Conservation (phyloP, 2,113 vertebrate genomes). For the Urocitellus parryii region DNA sequence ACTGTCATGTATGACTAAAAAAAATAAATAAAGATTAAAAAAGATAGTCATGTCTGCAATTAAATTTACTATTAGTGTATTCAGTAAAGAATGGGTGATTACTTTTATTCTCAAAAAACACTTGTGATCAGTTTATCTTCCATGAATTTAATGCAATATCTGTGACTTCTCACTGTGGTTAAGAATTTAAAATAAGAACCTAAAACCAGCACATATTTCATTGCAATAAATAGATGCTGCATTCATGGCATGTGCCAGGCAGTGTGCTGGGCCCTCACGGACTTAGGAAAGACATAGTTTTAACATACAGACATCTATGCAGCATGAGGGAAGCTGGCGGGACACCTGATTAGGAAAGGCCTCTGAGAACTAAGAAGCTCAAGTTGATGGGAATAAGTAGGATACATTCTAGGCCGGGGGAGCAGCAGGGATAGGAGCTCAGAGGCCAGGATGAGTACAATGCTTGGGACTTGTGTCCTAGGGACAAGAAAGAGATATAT, state of each 20-base stretch:
- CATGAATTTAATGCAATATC: slow-evolving; percentile 36
- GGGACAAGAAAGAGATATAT: neutral
- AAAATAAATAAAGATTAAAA: too few relatives aligned
- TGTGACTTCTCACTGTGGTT: neutral
- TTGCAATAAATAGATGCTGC: neutral
- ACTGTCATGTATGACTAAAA: too few relatives aligned
- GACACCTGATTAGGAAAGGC: neutral
- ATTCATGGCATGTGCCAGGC: neutral
- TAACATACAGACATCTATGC: neutral
- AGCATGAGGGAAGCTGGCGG: neutral
- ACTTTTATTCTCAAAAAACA: slow-evolving; percentile 40
- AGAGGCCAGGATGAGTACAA: neutral
- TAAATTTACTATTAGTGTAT: slow-evolving; percentile 36
- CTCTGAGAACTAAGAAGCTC: neutral
- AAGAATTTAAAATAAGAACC: slow-evolving; percentile 33
- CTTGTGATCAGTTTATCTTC: neutral
- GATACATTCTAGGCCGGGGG: neutral
- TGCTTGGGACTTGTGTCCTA: neutral
- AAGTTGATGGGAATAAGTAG: neutral
- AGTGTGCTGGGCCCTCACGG: neutral
- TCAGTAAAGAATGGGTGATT: neutral
- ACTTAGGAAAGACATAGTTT: neutral
- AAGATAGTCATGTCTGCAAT: neutral
- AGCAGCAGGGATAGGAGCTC: neutral
- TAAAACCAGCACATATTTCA: neutral